These are phyloP conservation scores for Neofelis nebulosa DNA, from an alignment of 2,113 vertebrate species.

Conservation along the genomic window DNA sequence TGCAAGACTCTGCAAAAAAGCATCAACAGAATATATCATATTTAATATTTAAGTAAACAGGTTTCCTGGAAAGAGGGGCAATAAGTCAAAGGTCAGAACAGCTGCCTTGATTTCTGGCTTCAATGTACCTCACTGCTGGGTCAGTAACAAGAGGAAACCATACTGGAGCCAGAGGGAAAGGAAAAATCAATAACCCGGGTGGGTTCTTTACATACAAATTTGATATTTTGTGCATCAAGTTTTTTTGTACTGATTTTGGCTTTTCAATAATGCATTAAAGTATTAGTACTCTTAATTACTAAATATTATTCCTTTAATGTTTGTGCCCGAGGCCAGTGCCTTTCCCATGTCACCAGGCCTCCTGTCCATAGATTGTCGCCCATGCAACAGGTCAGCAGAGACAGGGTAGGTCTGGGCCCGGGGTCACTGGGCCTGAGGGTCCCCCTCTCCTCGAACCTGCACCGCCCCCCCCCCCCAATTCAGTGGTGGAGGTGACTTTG, in stretches of 20 bases:
- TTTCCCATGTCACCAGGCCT: neutral
- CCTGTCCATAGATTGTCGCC: neutral
- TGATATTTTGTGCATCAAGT: neutral
- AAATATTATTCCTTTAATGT: neutral
- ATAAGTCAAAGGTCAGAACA: neutral
- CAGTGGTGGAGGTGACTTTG: neutral
- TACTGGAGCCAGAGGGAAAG: neutral
- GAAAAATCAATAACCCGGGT: neutral
- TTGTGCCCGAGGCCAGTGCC: neutral
- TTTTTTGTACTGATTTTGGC: neutral
- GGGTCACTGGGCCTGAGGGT: neutral
- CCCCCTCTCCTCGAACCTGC: neutral
- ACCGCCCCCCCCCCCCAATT: neutral
- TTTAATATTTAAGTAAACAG: neutral
- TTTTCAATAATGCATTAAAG: neutral
- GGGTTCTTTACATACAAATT: neutral
- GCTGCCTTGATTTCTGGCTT: neutral
- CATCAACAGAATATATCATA: neutral
- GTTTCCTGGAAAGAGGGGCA: neutral
- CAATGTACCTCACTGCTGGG: neutral
- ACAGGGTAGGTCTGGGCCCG: accelerated
- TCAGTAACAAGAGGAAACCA: neutral
- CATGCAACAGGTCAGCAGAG: neutral
- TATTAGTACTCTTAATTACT: neutral
- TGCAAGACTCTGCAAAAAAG: neutral